Evolutionary conservation across 1,140 invertebrate genomes (phyloP).

Genomic region (Periplaneta americana): DNA sequence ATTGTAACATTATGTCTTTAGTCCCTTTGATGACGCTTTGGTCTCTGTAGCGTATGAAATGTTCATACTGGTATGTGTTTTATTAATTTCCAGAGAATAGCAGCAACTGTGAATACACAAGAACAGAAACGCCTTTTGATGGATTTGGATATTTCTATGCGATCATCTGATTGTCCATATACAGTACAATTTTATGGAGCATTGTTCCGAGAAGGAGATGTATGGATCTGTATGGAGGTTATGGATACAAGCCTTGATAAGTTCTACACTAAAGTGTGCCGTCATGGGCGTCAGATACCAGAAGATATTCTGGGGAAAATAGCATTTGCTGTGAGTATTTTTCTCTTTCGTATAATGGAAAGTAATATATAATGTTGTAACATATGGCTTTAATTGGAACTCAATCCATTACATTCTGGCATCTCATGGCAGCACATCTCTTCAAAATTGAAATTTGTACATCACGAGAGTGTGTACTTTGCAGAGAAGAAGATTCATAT

Average conservation of each 20-base stretch:
- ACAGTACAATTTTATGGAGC: constrained; percentile 98
- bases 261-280: constrained; percentile 83
- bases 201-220: constrained; percentile 91
- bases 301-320: constrained; percentile 95
- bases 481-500: too few species aligned
- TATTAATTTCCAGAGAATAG: constrained; percentile 68
- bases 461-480: too few species aligned
- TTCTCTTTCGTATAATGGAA: too few species aligned
- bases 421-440: too few species aligned
- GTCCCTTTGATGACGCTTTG: too few species aligned
- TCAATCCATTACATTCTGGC: too few species aligned
- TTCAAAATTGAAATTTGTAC: too few species aligned
- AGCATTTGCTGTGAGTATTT: constrained; percentile 73
- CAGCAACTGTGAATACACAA: constrained; percentile 85
- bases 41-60: too few species aligned
- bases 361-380: too few species aligned
- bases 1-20: too few species aligned
- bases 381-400: too few species aligned
- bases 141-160: constrained; percentile 93
- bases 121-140: constrained; percentile 93
- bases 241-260: constrained; percentile 99
- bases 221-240: constrained; percentile 99
- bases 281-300: constrained; percentile 71
- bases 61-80: constrained; percentile 21
- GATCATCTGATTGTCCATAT: constrained; percentile 90